A percentile compares a stretch with the other conserved stretches of the same genome.
Evolutionary conservation across 2,888 invertebrate genomes (phyloP).

Genomic region (Dryomyza anilis): DNA sequence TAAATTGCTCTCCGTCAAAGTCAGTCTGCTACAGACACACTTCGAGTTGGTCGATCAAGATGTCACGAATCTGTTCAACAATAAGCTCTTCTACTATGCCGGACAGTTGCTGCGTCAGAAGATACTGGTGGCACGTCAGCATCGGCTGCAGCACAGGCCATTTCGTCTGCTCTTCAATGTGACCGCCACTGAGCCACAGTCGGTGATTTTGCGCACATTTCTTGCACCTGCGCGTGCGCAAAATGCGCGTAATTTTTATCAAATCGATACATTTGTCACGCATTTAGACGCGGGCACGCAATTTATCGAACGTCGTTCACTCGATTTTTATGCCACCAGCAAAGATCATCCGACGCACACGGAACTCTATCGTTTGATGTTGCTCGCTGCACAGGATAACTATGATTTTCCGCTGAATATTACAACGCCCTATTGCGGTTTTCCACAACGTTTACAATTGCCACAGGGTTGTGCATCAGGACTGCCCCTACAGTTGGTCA

Average conservation of each 20-base stretch:
- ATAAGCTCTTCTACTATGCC: constrained; percentile 32
- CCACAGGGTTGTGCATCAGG: constrained; percentile 67
- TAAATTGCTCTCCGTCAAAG: constrained; percentile 66
- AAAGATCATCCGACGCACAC: constrained; percentile 64
- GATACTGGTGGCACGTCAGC: constrained; percentile 63
- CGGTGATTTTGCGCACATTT: constrained; percentile 68
- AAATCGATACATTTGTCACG: constrained; percentile 67
- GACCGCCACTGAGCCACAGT: constrained; percentile 64
- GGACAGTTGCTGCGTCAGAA: constrained; percentile 37
- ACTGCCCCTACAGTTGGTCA: constrained; percentile 65
- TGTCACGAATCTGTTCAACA: constrained; percentile 55
- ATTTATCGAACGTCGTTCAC: constrained; percentile 40
- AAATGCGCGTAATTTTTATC: constrained; percentile 48
- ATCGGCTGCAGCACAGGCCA: constrained; percentile 70
- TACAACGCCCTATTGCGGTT: constrained; percentile 63
- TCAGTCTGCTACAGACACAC: constrained; percentile 70
- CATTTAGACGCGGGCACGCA: constrained; percentile 64
- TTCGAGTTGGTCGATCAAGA: constrained; percentile 69
- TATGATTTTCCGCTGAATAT: constrained; percentile 59
- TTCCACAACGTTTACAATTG: constrained; percentile 67
- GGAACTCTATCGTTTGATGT: constrained; percentile 60
- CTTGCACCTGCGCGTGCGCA: constrained; percentile 54
- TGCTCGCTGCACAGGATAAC: constrained; percentile 54
- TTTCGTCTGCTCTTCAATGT: constrained; percentile 68
- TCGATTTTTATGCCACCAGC: constrained; percentile 53